These are phyloP conservation scores for Drosophila melanogaster DNA, from an alignment of 1,140 invertebrate species.

Conservation along the genomic window Release_6_plus_ISO1_MT NT_037436.4:15853501-15854000, in stretches of 20 bases:
- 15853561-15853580: constrained; percentile 29
- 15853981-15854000: too few species aligned
- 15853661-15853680: neutral
- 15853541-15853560: constrained; percentile 63
- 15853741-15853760: constrained; percentile 18
- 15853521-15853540: constrained; percentile 69
- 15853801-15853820: constrained; percentile 40
- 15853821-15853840: constrained; percentile 50
- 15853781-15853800: constrained; percentile 8
- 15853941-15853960: constrained; percentile 9
- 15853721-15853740: constrained; percentile 37
- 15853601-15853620: constrained; percentile 21
- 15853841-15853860: constrained; percentile 53
- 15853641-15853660: neutral
- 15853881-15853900: constrained; percentile 40
- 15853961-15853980: neutral
- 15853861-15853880: constrained; percentile 47
- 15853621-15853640: neutral
- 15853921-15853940: constrained; percentile 29
- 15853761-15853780: constrained; percentile 19
- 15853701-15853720: constrained; percentile 47
- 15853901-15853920: constrained; percentile 25
- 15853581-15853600: constrained; percentile 10
- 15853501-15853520: constrained; percentile 56
- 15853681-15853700: constrained; percentile 48